A percentile compares a stretch with the other conserved stretches of the same genome.
These are phyloP conservation scores for Dicrurus megarhynchus DNA, from an alignment of 2,113 vertebrate genomes.

Conservation along the genomic window DNA sequence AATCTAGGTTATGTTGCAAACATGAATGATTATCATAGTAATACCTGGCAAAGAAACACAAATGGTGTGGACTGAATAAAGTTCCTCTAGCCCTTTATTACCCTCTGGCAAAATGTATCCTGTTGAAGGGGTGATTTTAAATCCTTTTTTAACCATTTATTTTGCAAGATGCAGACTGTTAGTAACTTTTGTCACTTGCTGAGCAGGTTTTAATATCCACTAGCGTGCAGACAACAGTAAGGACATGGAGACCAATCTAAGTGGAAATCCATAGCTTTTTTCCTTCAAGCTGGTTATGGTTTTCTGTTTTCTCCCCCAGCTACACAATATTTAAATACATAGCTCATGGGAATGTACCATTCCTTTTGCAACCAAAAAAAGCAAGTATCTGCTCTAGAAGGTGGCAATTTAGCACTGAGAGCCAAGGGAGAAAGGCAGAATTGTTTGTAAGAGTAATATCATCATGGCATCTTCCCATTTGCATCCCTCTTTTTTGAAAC, in stretches of 20 bases:
- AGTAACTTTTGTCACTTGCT: background rate
- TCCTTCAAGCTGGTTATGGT: background rate
- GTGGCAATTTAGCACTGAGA: background rate
- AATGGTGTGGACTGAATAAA: background rate
- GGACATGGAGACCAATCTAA: background rate
- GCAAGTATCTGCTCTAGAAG: background rate
- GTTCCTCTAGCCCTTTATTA: background rate
- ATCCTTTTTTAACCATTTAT: background rate
- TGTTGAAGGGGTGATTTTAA: background rate
- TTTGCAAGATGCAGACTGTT: background rate
- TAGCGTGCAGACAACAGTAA: background rate
- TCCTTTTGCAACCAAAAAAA: background rate
- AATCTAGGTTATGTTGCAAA: background rate
- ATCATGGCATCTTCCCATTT: conserved; percentile 5
- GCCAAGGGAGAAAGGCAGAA: conserved; percentile 10
- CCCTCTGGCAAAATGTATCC: background rate
- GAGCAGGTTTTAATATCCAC: background rate
- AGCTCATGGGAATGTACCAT: background rate
- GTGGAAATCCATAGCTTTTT: background rate
- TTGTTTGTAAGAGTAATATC: background rate
- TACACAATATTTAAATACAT: background rate
- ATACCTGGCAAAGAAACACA: background rate
- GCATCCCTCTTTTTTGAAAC: conserved; percentile 14
- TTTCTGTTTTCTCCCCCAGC: background rate
- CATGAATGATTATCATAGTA: background rate